Percentiles rank a stretch among this genome's conserved stretches.
phyloP scores from a whole-genome alignment of 2,797 vertebrate genomes.

The Spinus olivaceus region DNA sequence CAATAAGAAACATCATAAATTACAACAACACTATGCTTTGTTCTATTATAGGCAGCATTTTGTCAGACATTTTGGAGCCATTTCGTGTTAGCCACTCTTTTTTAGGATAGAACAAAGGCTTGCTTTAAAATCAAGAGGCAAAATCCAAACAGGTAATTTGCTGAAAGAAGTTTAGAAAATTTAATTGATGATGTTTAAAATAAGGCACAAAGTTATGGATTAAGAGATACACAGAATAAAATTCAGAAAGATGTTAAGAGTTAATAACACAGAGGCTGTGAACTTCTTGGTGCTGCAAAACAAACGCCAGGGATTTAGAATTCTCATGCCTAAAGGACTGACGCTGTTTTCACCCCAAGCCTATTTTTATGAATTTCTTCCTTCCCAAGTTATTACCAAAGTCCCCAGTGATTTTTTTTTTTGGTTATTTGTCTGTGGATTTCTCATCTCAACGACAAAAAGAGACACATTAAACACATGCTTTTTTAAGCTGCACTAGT shows the following conservation, averaged over 20 bases:
- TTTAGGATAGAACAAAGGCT: not conserved
- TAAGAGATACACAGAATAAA: not conserved
- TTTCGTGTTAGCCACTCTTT: not conserved
- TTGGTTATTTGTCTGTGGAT: not conserved
- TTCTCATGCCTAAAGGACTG: not conserved
- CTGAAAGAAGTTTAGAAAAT: not conserved
- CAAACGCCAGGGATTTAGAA: not conserved
- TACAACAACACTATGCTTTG: not conserved
- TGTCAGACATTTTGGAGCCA: not conserved
- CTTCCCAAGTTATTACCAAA: not conserved
- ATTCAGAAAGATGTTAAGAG: not conserved
- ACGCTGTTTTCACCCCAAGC: not conserved
- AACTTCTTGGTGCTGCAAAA: not conserved
- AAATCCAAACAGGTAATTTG: not conserved
- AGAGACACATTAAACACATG: not conserved
- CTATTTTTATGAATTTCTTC: conserved; percentile 28
- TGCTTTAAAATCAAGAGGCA: not conserved
- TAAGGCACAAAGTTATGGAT: not conserved
- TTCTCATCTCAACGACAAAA: not conserved
- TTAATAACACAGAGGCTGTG: not conserved
- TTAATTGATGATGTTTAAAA: not conserved
- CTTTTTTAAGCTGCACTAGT: not conserved
- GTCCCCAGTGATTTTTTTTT: not conserved
- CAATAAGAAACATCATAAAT: conserved; percentile 6
- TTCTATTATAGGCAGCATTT: not conserved